Percentiles rank a stretch among this genome's conserved stretches.
phyloP scores from a whole-genome alignment of 2,797 vertebrate genomes.

The Sphaeramia orbicularis region DNA sequence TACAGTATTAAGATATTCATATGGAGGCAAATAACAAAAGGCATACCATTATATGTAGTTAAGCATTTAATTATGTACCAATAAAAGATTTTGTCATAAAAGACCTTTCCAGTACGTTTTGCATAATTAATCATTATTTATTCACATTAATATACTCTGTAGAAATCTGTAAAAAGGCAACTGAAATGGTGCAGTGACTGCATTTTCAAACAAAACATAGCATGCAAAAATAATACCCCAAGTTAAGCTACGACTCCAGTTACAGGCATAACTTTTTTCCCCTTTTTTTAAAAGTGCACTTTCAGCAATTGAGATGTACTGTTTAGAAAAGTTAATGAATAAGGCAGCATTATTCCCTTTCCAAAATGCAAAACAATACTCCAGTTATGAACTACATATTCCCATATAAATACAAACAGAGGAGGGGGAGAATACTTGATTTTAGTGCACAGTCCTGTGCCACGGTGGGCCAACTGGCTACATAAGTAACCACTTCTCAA shows the following conservation, averaged over 20 bases:
- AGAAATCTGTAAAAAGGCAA: constrained; percentile 66
- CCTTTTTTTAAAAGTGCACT: constrained; percentile 70
- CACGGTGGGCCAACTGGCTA: constrained; percentile 7
- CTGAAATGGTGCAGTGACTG: constrained; percentile 57
- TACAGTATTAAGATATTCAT: constrained; percentile 35
- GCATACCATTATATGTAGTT: constrained; percentile 30
- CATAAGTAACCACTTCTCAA: constrained; percentile 2
- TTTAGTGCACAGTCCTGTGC: constrained; percentile 17
- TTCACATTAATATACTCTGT: constrained; percentile 72
- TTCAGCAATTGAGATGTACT: constrained; percentile 51
- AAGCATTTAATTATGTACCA: constrained; percentile 54
- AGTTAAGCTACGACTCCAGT: constrained; percentile 47
- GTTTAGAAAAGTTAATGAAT: constrained; percentile 54
- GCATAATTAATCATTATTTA: constrained; percentile 57
- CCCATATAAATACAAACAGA: constrained; percentile 50
- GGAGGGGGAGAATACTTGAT: constrained; percentile 29
- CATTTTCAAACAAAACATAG: constrained; percentile 44
- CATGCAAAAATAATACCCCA: constrained; percentile 36
- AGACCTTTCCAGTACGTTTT: constrained; percentile 79
- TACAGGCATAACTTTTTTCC: constrained; percentile 31
- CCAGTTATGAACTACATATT: constrained; percentile 58
- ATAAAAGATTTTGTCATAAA: constrained; percentile 56
- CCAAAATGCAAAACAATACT: constrained; percentile 54
- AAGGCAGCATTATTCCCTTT: constrained; percentile 64
- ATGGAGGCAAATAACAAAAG: constrained; percentile 34